phyloP scores from a whole-genome alignment of 2,113 vertebrate genomes.

The Ellobius talpinus region DNA sequence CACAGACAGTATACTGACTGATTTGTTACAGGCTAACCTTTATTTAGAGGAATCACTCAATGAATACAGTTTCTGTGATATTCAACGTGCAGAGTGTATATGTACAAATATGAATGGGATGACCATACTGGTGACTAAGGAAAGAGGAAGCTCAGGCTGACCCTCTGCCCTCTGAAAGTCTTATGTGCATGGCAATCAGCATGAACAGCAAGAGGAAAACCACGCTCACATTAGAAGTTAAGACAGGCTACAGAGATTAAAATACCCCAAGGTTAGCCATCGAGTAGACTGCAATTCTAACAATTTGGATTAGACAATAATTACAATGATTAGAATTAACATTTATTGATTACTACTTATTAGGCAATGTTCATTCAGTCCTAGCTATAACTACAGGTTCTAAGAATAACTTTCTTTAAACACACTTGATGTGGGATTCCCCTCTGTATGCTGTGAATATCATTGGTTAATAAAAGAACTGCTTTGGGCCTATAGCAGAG shows the following conservation, averaged over 20 bases:
- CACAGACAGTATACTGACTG: not conserved
- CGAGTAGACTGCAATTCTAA: not conserved
- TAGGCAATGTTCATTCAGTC: not conserved
- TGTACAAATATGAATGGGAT: not conserved
- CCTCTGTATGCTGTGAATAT: no score
- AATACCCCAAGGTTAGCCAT: not conserved
- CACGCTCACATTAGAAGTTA: not conserved
- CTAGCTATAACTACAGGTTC: not conserved
- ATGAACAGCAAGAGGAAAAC: not conserved
- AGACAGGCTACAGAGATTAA: not conserved
- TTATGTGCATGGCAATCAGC: not conserved
- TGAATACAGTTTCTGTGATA: not conserved
- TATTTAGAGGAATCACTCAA: not conserved
- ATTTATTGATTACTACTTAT: not conserved
- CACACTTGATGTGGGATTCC: not conserved
- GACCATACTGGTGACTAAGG: not conserved
- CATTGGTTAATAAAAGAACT: no score
- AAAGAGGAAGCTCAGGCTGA: slow-evolving; percentile 30
- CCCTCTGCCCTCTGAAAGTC: not conserved
- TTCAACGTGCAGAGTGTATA: not conserved
- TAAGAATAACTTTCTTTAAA: not conserved
- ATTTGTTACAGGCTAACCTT: not conserved
- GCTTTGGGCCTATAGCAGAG: no score
- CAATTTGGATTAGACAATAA: not conserved
- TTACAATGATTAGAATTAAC: no score